A percentile compares a stretch with the other conserved stretches of the same genome.
Conservation (phyloP, 2,888 invertebrate species). For the Athripsodes cinereus region DNA sequence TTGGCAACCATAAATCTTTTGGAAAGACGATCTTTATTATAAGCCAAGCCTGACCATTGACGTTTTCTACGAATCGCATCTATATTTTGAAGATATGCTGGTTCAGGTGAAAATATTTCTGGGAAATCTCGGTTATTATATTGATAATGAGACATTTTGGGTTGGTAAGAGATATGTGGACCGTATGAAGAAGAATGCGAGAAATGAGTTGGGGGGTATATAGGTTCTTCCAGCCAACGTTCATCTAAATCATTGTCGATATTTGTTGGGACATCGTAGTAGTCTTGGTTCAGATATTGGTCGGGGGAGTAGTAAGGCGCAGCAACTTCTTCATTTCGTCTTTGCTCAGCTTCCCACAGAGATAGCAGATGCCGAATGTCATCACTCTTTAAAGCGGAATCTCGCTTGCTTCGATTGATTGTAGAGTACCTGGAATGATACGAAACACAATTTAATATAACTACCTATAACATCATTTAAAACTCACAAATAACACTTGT, state of each 20-base stretch:
- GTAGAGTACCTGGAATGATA: constrained; percentile 32
- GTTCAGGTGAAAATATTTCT: constrained; percentile 41
- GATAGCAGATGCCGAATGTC: constrained; percentile 55
- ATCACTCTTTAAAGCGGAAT: constrained; percentile 55
- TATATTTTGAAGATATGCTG: constrained; percentile 43
- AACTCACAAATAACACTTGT: not conserved
- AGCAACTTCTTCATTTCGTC: constrained; percentile 47
- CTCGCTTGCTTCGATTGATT: constrained; percentile 49
- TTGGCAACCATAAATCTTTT: constrained; percentile 60
- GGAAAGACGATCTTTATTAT: constrained; percentile 38
- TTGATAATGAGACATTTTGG: constrained; percentile 46
- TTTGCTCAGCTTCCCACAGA: constrained; percentile 55
- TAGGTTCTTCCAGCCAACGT: constrained; percentile 54
- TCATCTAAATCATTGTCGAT: constrained; percentile 50
- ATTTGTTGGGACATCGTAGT: constrained; percentile 45
- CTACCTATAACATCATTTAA: not conserved
- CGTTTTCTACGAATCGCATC: constrained; percentile 46
- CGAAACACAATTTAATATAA: not conserved
- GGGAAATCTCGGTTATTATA: constrained; percentile 39
- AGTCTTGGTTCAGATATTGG: constrained; percentile 41
- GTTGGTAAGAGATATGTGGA: constrained; percentile 37
- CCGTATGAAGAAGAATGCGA: constrained; percentile 31
- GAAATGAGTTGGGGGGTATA: constrained; percentile 44
- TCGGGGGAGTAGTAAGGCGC: constrained; percentile 44
- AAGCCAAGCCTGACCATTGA: constrained; percentile 34